Percentiles rank a stretch among this genome's conserved stretches.
Conservation (phyloP, 2,113 vertebrate genomes). For the Callaeas wilsoni region DNA sequence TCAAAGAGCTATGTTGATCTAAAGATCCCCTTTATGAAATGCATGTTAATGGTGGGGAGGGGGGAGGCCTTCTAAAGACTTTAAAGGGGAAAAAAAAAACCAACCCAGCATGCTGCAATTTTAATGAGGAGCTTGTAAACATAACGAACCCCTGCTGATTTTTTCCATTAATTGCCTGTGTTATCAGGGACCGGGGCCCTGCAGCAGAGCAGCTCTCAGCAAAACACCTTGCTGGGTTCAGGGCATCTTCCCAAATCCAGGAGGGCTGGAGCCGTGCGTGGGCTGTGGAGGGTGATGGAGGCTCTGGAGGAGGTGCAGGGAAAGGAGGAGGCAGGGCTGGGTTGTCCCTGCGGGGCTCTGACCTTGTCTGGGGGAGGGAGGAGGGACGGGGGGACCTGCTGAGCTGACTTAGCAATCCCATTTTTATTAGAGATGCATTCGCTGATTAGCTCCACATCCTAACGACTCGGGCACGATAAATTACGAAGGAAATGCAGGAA, state of each 20-base stretch:
- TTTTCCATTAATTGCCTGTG: not conserved
- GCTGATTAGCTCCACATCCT: slow-evolving; percentile 8
- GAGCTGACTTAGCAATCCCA: not conserved
- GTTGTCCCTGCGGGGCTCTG: not conserved
- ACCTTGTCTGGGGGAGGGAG: not conserved
- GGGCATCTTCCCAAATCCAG: not conserved
- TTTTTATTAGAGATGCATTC: not conserved
- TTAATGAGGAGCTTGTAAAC: slow-evolving; percentile 36
- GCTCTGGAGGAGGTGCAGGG: not conserved
- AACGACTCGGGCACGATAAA: not conserved
- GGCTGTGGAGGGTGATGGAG: not conserved
- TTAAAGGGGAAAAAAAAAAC: not conserved
- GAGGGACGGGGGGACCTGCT: not conserved
- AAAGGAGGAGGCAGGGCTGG: not conserved
- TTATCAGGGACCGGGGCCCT: not conserved
- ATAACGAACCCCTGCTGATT: not conserved
- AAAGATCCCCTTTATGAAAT: not conserved
- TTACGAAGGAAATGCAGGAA: not conserved
- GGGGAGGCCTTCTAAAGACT: not conserved
- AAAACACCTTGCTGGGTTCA: not conserved
- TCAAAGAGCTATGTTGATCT: not conserved
- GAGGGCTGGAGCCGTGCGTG: too few relatives aligned
- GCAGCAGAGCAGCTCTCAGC: not conserved
- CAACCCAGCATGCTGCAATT: not conserved
- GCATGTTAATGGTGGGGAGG: not conserved